Base-by-base conservation (phyloP, 1,140 invertebrate species). In the Drosophila lini region DNA sequence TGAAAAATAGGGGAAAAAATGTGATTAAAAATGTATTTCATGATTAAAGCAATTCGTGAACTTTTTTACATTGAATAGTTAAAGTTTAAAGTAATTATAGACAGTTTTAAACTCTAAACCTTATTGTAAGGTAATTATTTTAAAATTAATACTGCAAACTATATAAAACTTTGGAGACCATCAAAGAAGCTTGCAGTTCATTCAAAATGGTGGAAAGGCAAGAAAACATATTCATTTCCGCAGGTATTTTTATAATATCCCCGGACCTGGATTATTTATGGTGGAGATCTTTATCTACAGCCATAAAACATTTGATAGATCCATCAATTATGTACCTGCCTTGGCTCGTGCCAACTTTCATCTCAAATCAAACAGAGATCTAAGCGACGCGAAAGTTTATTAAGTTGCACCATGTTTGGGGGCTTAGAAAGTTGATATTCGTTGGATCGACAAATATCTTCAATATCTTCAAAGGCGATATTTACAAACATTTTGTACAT, bases 311-410 rank as follows among this genome's bases (percentile, higher is more conserved):
- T 52, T 40, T 47, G 7, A 74, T 53, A 28, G n/a, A 74, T 74
- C 34, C 68, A 71, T 70, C 65, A 58, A 50, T 40, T 31, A n/a
- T n/a, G n/a, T n/a, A 15, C 41, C 57, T 28, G 28, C 34, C 47
- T 60, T 40, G 42, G 48, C 65, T 50, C 62, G 45, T 63, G 48
- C 57, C 48, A 73, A 86, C 78, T 82, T 80, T 88, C 70, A 61
- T 76, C 52, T 40, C 41, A 19, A 74, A 69, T 74, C 67, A 88
- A 88, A 88, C 67, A 70, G 19, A 62, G 10, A 86, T 67, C 73
- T 44, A 38, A 67, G 76, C 42, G 52, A 52, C 60, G 68, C 60
- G 71, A 86, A 86, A 86, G 82, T 81, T 83, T 76, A 86, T 86
- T 80, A 80, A 88, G 44, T 74, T 76, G 63, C 48, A 32, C 13